Evolutionary conservation across 2,113 vertebrate genomes (phyloP), one percentile per base, ranked within the genome.

Genomic region (Chaenogobius annularis): DNA sequence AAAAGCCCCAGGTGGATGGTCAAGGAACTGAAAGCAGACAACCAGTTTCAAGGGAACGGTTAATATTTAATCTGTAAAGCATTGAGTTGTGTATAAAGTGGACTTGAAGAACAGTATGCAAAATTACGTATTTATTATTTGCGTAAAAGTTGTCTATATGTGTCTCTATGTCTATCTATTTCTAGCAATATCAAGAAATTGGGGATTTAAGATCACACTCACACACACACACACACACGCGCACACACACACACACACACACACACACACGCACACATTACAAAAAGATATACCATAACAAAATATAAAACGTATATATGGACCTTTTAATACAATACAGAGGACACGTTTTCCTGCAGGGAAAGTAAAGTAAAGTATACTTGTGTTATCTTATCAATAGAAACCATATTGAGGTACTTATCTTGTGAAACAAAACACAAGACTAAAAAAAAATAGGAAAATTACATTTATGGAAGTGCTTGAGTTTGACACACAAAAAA

Each of bases 61-160:
- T 71, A 72, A 77, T 77, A 23, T 59, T 64, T 52, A 82, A 85
- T 75, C 83, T 31, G 58, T 10, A 4, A 19, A 14, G 62, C 26
- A 14, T 23, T 19, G 35, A 74, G 2, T 1, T 17, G 35, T 11
- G 2, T 43, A 9, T 54, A 7, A 50, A 50, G 31, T 37, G 59
- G 8, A 37, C 26, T 37, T 37, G 8, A 37, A 35, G 31, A 62
- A 37, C 14, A 9, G 14, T 62, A 37, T 26, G 22, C 14, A 13
- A 15, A 7, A 55, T 55, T 5, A 55, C 52, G 20, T 55, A 55
- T 55, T 55, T 22, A 50, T 50, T 50, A 50, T 50, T 40, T 40
- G 2, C 2, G 3, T 40, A 40, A 40, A 40, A 7, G 37, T 1
- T 6, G 37, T 40, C 37, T 40, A 40, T 17, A 50, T 7, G n/a